These are phyloP conservation scores for Sterrhoptilus dennistouni DNA, from an alignment of 2,113 vertebrate genomes.

Conservation along the genomic window DNA sequence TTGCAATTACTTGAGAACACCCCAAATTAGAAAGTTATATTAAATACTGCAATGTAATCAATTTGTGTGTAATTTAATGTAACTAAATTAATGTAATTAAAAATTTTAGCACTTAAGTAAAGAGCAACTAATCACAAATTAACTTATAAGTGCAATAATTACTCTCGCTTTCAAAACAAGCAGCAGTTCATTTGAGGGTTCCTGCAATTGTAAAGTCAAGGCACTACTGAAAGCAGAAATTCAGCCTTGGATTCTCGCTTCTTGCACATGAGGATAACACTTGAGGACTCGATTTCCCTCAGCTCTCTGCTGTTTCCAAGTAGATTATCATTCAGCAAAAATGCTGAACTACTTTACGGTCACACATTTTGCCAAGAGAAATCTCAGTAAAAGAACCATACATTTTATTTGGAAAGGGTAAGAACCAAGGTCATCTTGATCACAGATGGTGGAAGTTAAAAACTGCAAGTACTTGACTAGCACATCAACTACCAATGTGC, in stretches of 20 bases:
- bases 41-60: neutral
- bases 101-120: neutral
- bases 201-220: neutral
- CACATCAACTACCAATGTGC: neutral
- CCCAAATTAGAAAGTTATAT: neutral
- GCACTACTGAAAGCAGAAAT: neutral
- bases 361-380: neutral
- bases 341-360: neutral
- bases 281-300: neutral
- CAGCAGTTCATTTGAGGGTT: neutral
- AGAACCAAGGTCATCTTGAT: constrained; percentile 13
- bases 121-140: neutral
- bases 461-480: neutral
- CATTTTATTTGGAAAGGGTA: constrained; percentile 2
- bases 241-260: neutral
- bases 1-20: neutral
- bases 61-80: neutral
- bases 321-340: neutral
- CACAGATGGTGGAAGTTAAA: neutral
- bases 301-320: neutral
- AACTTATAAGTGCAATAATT: neutral
- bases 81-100: neutral
- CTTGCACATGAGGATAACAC: neutral
- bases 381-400: neutral
- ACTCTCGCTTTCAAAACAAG: neutral